A percentile compares a stretch with the other conserved stretches of the same genome.
Evolutionary conservation across 2,888 invertebrate genomes (phyloP).

Genomic region (Tuta absoluta): DNA sequence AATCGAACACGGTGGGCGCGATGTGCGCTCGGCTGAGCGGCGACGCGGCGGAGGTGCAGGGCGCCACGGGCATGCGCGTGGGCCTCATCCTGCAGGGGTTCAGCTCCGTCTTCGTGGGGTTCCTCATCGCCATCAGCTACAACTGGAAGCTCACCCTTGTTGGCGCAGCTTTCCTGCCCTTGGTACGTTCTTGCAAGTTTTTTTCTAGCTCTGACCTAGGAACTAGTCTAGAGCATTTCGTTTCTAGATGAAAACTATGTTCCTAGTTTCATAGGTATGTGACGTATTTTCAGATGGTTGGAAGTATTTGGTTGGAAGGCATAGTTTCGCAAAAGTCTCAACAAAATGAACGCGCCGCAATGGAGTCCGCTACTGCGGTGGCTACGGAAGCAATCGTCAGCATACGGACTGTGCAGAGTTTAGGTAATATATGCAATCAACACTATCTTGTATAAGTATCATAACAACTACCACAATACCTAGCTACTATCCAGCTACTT

Average conservation of each 20-base stretch:
- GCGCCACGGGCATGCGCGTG: slow-evolving; percentile 82
- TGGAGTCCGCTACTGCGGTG: slow-evolving; percentile 83
- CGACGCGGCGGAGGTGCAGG: slow-evolving; percentile 84
- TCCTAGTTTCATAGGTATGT: too few relatives aligned
- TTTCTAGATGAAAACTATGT: too few relatives aligned
- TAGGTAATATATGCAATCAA: slow-evolving; percentile 61
- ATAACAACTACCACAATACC: too few relatives aligned
- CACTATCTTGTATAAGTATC: too few relatives aligned
- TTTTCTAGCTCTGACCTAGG: too few relatives aligned
- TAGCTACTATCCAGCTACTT: slow-evolving; percentile 32
- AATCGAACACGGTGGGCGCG: slow-evolving; percentile 82
- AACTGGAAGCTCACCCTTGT: slow-evolving; percentile 84
- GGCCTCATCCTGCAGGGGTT: slow-evolving; percentile 83
- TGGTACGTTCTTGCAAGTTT: too few relatives aligned
- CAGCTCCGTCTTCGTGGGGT: slow-evolving; percentile 82
- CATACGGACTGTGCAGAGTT: slow-evolving; percentile 84
- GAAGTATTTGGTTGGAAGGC: slow-evolving; percentile 83
- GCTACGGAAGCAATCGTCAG: slow-evolving; percentile 85
- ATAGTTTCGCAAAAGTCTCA: slow-evolving; percentile 81
- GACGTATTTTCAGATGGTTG: slow-evolving; percentile 64
- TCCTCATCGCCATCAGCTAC: slow-evolving; percentile 79
- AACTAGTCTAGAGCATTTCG: too few relatives aligned
- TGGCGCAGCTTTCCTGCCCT: slow-evolving; percentile 80
- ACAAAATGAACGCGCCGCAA: slow-evolving; percentile 81
- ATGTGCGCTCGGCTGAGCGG: slow-evolving; percentile 83